Evolutionary conservation across 2,888 invertebrate genomes (phyloP).

Genomic region (Erannis defoliaria): DNA sequence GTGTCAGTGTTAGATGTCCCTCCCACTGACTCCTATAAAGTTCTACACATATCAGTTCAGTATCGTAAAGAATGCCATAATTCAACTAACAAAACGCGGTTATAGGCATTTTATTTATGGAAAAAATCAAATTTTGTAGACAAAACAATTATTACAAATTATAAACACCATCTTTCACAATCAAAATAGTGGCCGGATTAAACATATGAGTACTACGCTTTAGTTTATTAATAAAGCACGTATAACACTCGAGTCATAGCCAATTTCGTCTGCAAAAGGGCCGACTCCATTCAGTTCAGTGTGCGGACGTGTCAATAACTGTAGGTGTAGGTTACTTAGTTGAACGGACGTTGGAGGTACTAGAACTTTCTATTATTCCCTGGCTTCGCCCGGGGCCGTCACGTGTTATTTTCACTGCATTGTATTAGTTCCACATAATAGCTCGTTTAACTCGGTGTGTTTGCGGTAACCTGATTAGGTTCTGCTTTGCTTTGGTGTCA

Average conservation of each 20-base stretch:
- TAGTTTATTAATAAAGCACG: constrained; percentile 4
- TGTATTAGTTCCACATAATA: constrained; percentile 38
- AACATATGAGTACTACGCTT: neutral
- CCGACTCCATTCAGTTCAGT: constrained; percentile 13
- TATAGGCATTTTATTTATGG: too few species aligned
- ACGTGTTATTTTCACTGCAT: constrained; percentile 40
- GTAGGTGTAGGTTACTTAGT: constrained; percentile 10
- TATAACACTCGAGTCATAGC: neutral
- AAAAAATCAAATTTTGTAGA: too few species aligned
- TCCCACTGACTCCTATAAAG: too few species aligned
- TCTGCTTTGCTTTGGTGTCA: constrained; percentile 6
- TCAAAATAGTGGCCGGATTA: neutral
- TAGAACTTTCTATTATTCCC: constrained; percentile 48
- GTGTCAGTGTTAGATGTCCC: too few species aligned
- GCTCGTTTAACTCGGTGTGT: constrained; percentile 25
- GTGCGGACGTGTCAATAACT: constrained; percentile 24
- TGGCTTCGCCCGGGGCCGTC: constrained; percentile 41
- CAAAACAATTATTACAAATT: too few species aligned
- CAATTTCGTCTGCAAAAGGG: constrained; percentile 18
- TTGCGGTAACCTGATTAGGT: constrained; percentile 1
- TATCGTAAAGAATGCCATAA: too few species aligned
- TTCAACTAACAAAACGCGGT: too few species aligned
- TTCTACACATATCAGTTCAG: too few species aligned
- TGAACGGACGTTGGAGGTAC: constrained; percentile 32
- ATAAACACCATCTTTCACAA: neutral